Evolutionary conservation across 2,797 vertebrate species (phyloP).

Genomic region (Peromyscus aztecus): DNA sequence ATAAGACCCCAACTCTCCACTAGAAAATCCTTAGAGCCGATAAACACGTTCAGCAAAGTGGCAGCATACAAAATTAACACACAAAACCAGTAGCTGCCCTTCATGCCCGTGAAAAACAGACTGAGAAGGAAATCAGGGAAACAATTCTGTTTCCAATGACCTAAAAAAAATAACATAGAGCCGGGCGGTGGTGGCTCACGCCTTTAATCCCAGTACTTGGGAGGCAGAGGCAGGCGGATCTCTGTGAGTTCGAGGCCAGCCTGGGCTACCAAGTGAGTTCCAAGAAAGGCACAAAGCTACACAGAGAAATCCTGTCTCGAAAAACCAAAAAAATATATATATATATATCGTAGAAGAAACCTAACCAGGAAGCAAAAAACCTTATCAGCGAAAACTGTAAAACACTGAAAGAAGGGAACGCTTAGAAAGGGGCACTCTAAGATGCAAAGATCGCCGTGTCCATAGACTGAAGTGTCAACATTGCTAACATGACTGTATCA

Average conservation of each 20-base stretch:
- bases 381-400: not conserved
- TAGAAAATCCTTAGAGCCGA: not conserved
- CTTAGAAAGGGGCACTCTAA: not conserved
- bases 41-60: not conserved
- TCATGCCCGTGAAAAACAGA: not conserved
- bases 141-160: not conserved
- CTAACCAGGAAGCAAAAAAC: not conserved
- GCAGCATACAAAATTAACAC: not conserved
- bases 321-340: too few species aligned
- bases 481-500: not conserved
- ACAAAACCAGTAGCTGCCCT: too few species aligned
- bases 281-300: too few species aligned
- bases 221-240: too few species aligned
- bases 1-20: not conserved
- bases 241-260: too few species aligned
- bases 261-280: too few species aligned
- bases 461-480: not conserved
- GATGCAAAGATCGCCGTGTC: not conserved
- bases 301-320: too few species aligned
- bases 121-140: not conserved
- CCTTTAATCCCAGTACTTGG: too few species aligned
- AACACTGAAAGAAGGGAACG: not conserved
- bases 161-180: too few species aligned
- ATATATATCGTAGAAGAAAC: not conserved
- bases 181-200: too few species aligned